phyloP scores from a whole-genome alignment of 2,113 vertebrate species.

The Bufo bufo region DNA sequence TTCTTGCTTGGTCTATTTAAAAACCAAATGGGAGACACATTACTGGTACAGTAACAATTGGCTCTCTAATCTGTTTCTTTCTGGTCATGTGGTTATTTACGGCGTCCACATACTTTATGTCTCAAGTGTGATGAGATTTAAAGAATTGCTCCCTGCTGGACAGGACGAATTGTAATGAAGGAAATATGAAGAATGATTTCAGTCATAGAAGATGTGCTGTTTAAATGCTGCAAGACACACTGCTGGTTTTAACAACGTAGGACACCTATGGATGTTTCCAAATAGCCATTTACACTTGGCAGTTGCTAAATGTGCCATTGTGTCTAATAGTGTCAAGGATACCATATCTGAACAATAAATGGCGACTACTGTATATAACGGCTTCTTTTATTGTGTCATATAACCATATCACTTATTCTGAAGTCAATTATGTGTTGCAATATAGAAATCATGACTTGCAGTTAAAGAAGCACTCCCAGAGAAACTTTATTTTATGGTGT shows the following conservation, averaged over 20 bases:
- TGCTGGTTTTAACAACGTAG: slow-evolving; percentile 25
- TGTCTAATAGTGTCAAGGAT: background rate
- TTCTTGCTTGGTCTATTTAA: slow-evolving; percentile 67
- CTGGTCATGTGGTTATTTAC: background rate
- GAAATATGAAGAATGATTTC: slow-evolving; percentile 59
- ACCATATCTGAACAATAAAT: background rate
- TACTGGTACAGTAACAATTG: slow-evolving; percentile 64
- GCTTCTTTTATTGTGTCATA: background rate
- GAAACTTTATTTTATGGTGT: too few relatives aligned
- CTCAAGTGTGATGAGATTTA: background rate
- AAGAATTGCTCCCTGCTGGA: slow-evolving; percentile 61
- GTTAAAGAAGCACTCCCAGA: background rate
- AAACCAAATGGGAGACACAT: slow-evolving; percentile 68
- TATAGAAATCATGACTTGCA: background rate
- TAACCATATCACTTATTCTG: background rate
- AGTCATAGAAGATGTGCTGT: background rate
- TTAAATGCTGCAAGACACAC: background rate
- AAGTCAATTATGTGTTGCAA: background rate
- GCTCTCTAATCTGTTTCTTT: background rate
- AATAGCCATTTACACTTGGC: background rate
- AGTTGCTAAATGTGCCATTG: background rate
- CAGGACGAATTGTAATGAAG: slow-evolving; percentile 67
- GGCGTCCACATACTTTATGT: slow-evolving; percentile 15
- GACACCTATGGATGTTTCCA: slow-evolving; percentile 6
- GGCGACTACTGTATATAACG: background rate